Conservation (phyloP, 2,797 vertebrate species). For the Apogon hyalosoma region DNA sequence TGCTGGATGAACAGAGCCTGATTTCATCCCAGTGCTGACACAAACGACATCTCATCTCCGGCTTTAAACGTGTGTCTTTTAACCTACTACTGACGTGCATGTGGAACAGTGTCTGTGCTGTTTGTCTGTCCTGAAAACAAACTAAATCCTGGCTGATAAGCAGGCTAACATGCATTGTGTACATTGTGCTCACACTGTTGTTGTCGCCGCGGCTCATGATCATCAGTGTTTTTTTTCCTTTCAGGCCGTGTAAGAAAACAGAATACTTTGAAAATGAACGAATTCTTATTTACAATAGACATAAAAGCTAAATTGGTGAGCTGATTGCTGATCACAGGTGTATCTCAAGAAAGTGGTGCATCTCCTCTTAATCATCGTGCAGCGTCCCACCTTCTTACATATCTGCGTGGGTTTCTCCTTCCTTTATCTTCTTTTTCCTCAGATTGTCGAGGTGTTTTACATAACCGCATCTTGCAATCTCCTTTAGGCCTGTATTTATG, state of each 20-base stretch:
- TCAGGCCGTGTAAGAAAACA: conserved; percentile 9
- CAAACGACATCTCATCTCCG: conserved; percentile 45
- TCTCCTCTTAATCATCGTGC: conserved; percentile 40
- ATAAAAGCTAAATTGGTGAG: conserved; percentile 16
- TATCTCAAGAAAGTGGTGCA: conserved; percentile 40
- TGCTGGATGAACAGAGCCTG: conserved; percentile 10
- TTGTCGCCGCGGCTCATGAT: conserved; percentile 19
- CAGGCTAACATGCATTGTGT: conserved; percentile 1
- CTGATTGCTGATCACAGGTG: conserved; percentile 29
- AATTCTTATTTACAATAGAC: conserved; percentile 22
- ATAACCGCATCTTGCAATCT: conserved; percentile 20
- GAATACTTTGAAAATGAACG: conserved; percentile 10
- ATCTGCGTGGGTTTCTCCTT: conserved; percentile 30
- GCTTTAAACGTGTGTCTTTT: conserved; percentile 17
- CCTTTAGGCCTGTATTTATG: conserved; percentile 30
- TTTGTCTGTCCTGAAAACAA: conserved; percentile 5
- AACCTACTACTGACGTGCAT: conserved; percentile 29
- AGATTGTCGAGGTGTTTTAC: conserved; percentile 37
- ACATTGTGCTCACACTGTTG: conserved; percentile 12
- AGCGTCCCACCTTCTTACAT: conserved; percentile 31
- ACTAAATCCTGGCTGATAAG: neutral
- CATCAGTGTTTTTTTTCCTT: neutral
- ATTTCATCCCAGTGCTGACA: conserved; percentile 31
- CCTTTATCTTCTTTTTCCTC: conserved; percentile 14
- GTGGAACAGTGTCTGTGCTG: neutral